phyloP scores from a whole-genome alignment of 2,797 vertebrate genomes.

The Gymnodraco acuticeps region DNA sequence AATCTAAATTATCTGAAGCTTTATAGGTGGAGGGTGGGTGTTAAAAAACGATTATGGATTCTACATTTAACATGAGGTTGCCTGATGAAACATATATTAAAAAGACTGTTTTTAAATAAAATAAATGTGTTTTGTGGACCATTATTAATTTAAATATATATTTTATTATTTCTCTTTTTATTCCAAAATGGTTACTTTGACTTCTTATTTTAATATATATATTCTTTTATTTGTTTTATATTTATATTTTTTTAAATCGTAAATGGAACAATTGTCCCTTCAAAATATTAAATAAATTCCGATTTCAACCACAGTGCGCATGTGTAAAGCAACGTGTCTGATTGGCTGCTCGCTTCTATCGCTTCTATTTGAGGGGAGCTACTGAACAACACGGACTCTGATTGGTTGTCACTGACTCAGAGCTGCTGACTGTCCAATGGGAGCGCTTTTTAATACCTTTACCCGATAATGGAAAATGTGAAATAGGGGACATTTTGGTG shows the following conservation, averaged over 20 bases:
- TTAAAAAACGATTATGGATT: constrained; percentile 48
- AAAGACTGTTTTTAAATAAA: not conserved
- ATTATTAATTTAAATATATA: not conserved
- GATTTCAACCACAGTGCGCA: not conserved
- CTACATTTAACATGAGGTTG: constrained; percentile 29
- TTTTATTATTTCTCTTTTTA: too few species aligned
- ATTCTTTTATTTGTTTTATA: too few species aligned
- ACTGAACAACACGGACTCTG: constrained; percentile 52
- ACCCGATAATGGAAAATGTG: constrained; percentile 44
- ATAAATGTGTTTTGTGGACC: not conserved
- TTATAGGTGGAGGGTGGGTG: constrained; percentile 17
- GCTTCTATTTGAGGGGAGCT: constrained; percentile 59
- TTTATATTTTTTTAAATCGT: too few species aligned
- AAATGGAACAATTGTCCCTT: too few species aligned
- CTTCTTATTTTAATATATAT: too few species aligned
- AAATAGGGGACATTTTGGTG: constrained; percentile 82
- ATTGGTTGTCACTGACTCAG: constrained; percentile 64
- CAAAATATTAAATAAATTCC: too few species aligned
- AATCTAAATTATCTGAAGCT: too few species aligned
- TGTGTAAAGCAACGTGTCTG: constrained; percentile 20
- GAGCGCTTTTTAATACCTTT: constrained; percentile 53
- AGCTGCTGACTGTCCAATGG: constrained; percentile 61
- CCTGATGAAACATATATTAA: constrained; percentile 16
- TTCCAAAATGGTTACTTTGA: too few species aligned
- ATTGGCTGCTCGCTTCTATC: constrained; percentile 48